Evolutionary conservation across 1,140 invertebrate species (phyloP), one percentile per base, ranked within the genome.

Genomic region (Battus philenor): DNA sequence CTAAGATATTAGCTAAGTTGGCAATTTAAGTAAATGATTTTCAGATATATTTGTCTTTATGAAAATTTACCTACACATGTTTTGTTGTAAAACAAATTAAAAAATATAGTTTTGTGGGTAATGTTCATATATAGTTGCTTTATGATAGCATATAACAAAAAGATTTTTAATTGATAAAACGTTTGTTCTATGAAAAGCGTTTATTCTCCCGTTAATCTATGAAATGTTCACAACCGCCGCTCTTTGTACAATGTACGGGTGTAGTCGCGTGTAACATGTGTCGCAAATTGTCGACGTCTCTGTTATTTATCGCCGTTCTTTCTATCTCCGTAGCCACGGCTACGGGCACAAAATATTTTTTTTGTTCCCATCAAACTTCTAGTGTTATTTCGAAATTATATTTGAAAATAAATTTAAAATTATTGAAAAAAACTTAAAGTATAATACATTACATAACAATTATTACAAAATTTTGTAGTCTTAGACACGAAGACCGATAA

Each of bases 251-350:
- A 12, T 39, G 24, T 27, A 39, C 36, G 36, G 12, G 36, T 26
- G 20, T 26, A 38, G 50, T 54, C 34, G 33, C 15, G 45, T 44
- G 53, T 22, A 43, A 46, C 65, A 62, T 47, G 52, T 67, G 55
- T 26, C 27, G 44, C 44, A 54, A 59, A 63, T 60, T 43, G 55
- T 59, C 31, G 41, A 39, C 36, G 51, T 54, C 44, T 26, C 17
- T 45, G 38, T 54, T 54, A 54, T 49, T 59, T 53, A 59, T 61
- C 58, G 47, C 44, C 48, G 49, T 50, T 46, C 9, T 38, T 17
- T 29, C 24, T 46, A 45, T 54, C 32, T 53, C 34, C 29, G 27
- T 34, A 47, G 50, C 41, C 46, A 38, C 51, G 48, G 49, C 44
- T 47, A 22, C 26, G 30, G 13, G 15, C 9, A n/a, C n/a, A 13